phyloP scores from a whole-genome alignment of 2,797 vertebrate genomes.

The Sternarchorhynchus goeldii region DNA sequence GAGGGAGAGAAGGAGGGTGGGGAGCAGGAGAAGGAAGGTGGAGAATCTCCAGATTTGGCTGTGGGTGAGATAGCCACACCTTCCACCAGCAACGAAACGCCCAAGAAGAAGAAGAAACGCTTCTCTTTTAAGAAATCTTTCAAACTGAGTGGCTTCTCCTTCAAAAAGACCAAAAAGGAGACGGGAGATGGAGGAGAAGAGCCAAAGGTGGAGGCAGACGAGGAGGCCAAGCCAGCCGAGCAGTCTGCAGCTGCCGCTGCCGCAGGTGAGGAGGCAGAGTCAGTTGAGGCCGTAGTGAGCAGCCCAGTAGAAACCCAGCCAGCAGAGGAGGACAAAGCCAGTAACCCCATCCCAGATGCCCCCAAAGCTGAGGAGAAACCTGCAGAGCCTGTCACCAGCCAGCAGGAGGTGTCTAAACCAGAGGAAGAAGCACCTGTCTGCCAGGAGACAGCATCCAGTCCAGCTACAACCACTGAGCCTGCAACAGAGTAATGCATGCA shows the following conservation, averaged over 20 bases:
- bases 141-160: slow-evolving; percentile 94
- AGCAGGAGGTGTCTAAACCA: slow-evolving; percentile 78
- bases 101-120: slow-evolving; percentile 97
- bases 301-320: slow-evolving; percentile 59
- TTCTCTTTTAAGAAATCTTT: slow-evolving; percentile 98
- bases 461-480: slow-evolving; percentile 71
- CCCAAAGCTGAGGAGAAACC: slow-evolving; percentile 65
- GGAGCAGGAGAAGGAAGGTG: slow-evolving; percentile 71
- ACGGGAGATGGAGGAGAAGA: slow-evolving; percentile 80
- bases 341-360: slow-evolving; percentile 55
- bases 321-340: slow-evolving; percentile 48
- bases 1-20: slow-evolving; percentile 70
- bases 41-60: slow-evolving; percentile 70
- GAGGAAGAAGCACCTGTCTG: slow-evolving; percentile 77
- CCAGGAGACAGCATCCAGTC: slow-evolving; percentile 79
- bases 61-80: slow-evolving; percentile 81
- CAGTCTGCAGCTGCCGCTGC: slow-evolving; percentile 58
- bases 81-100: slow-evolving; percentile 87
- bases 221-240: slow-evolving; percentile 73
- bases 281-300: slow-evolving; percentile 52
- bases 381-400: slow-evolving; percentile 71
- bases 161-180: slow-evolving; percentile 96
- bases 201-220: slow-evolving; percentile 68
- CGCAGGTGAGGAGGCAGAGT: slow-evolving; percentile 65
- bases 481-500: slow-evolving; percentile 77